Base-by-base conservation (phyloP, 1,140 invertebrate species). In the Neodiprion lecontei region DNA sequence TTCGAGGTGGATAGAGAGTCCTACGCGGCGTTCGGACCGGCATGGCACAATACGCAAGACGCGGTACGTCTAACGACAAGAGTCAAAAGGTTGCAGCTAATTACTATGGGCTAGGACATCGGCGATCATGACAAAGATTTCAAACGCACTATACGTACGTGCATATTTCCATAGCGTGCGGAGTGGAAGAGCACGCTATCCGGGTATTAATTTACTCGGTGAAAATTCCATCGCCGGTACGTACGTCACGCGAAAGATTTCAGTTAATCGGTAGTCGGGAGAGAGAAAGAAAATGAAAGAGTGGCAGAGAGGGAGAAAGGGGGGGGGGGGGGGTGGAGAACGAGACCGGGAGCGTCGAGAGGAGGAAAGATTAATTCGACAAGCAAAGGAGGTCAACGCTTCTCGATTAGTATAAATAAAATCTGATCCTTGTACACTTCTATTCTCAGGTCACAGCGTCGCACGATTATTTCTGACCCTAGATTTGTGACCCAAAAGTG, bases 91-190 rank as follows among this genome's bases (percentile, higher is more conserved):
- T 21, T 7, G 21, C 67, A 12, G 67, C 11, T 47, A 69, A 23
- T 23, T 11, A 47, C 40, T 69, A 23, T 65, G 67, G 67, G 67
- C 17, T 47, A 23, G 21, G 10, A 69, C 68, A 23, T 69, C 65
- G 74, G 76, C 82, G 83, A 80, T 84, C 78, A 79, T 80, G 76
- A 84, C 79, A 85, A 85, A 85, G 83, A 83, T 79, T 81, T 82
- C 82, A 85, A 85, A 82, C 85, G 82, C 84, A 84, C 82, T 69
- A 80, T 84, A 85, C 84, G 84, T 83, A 83, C 77, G 84, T 85
- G 83, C 84, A 82, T 71, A 73, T 73, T 79, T 77, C 67, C 67
- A 72, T 72, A 11, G 70, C 67, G 50, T 69, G 66, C 40, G 28
- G 70, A 70, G 12, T 67, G 65, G 65, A 74, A 49, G 70, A 69